Base-by-base conservation (phyloP, 30 jellyfish, hydroid and myxozoan species). In the Hydra vulgaris region DNA sequence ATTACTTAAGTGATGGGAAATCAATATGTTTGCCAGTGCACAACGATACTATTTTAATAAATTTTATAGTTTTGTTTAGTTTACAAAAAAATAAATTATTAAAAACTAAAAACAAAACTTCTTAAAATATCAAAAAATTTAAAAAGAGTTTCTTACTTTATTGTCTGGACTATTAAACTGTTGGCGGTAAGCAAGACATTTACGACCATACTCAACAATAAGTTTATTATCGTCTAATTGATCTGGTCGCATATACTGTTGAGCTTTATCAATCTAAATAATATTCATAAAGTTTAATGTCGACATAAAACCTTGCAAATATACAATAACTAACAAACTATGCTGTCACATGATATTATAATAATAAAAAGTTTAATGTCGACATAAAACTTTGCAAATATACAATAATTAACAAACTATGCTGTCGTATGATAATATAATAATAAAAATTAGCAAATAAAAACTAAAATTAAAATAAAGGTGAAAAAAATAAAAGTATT, bases 151-250 rank as follows among this genome's bases (percentile, higher is more conserved):
- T 8, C 80, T 0, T 56, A 88, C 96, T 83, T 88, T 87, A 67
- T 88, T 70, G 1, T 88, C 94, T 18, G 73, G 69, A 1, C 94
- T 88, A 1, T 67, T 26, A 17, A 88, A 66, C 23, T 77, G 80
- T 52, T 79, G 27, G 20, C 96, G 84, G 80, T 83, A 82, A 12
- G 82, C 74, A 81, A 88, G 53, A 72, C 96, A 82, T 74, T 88
- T 88, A 17, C 82, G 75, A 23, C 96, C 82, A 75, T 74, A 81
- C 53, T 88, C 94, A 27, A 88, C 92, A 21, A 80, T 79, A 53
- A 71, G 83, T 68, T 74, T 61, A 82, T 88, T 80, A 20, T 88
- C 89, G 12, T 23, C 83, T 67, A 88, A 25, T 16, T 88, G 92
- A 54, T 78, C 84, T 0, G 26, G 22, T 7, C 55, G 26, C 19